Base-by-base conservation (phyloP, 2,113 vertebrate species). In the Heterochromis multidens region DNA sequence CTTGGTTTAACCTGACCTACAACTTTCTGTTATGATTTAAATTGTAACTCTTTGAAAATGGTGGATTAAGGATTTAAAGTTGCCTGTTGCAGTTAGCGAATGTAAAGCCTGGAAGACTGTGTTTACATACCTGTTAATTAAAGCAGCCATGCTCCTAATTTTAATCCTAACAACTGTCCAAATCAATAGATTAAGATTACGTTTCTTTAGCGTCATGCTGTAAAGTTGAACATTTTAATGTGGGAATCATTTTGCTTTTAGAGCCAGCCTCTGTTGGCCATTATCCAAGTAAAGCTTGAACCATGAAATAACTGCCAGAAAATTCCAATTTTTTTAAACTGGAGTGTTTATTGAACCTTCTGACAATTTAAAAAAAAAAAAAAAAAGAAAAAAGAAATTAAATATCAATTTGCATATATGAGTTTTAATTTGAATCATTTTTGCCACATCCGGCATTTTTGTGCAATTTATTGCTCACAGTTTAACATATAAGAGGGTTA, bases 11-110 rank as follows among this genome's bases (percentile, higher is more conserved):
- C 58, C 37, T 62, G 25, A 52, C 12, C 7, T 80, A 1, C 57
- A 29, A 70, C 40, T 54, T 67, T 80, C n/a, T 25, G n/a, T 57
- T 80, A 40, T 57, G 27, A 17, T 78, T 74, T 23, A 52, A 58
- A 46, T 83, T 76, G 72, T 7, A n/a, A 25, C 8, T 46, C 17
- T 27, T 33, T 62, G 74, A 62, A 72, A 11, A 19, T 21, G 10
- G 2, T 10, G 3, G 6, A 25, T 9, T 33, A 49, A 9, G n/a
- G 21, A 16, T 83, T 54, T 16, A 27, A 31, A 62, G 19, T 10
- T 19, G 10, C 8, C 40, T 25, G 3, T 54, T 65, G 37, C 37
- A 65, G 37, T 65, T 5, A 65, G 33, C 33, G 37, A 65, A 65
- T 63, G 21, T 70, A 23, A 70, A 25, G 37, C n/a, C 37, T 25